A percentile compares a stretch with the other conserved stretches of the same genome.
Conservation (phyloP, 2,888 invertebrate genomes). For the Oscheius myriophilus region DNA sequence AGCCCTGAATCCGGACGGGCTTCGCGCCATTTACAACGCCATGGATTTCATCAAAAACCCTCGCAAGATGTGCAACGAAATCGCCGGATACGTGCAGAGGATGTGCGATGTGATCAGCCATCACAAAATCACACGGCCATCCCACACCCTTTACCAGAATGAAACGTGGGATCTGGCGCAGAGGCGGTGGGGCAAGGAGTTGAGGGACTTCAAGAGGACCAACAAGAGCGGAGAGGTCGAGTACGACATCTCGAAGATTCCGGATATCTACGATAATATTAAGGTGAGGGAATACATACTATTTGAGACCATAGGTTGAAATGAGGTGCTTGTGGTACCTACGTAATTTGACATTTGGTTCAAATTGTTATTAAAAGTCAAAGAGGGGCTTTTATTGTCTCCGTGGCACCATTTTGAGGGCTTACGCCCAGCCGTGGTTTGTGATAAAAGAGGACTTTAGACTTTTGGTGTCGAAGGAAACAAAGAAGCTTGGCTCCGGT, state of each 20-base stretch:
- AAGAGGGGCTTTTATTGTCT: too few species aligned
- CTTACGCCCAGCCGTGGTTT: too few species aligned
- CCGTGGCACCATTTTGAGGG: too few species aligned
- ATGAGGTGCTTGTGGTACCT: slow-evolving; percentile 67
- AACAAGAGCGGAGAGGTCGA: slow-evolving; percentile 75
- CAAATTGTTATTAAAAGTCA: not conserved
- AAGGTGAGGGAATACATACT: slow-evolving; percentile 79
- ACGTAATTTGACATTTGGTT: not conserved
- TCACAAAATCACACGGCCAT: slow-evolving; percentile 56
- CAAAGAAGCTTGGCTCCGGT: too few species aligned
- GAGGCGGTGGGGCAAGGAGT: slow-evolving; percentile 76
- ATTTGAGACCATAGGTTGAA: too few species aligned
- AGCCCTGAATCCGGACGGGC: slow-evolving; percentile 80
- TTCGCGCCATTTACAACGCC: slow-evolving; percentile 80
- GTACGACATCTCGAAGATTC: slow-evolving; percentile 97
- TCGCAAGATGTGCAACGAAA: slow-evolving; percentile 88
- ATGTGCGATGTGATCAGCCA: slow-evolving; percentile 76
- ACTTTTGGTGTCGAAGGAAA: too few species aligned
- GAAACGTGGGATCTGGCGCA: slow-evolving; percentile 99
- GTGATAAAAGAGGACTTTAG: too few species aligned
- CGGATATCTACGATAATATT: slow-evolving; percentile 99
- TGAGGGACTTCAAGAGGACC: slow-evolving; percentile 86
- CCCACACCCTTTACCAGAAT: slow-evolving; percentile 83
- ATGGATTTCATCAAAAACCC: slow-evolving; percentile 89
- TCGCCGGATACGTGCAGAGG: slow-evolving; percentile 73